phyloP scores from a whole-genome alignment of 1,140 invertebrate genomes.

The Bathynomus jamesi region DNA sequence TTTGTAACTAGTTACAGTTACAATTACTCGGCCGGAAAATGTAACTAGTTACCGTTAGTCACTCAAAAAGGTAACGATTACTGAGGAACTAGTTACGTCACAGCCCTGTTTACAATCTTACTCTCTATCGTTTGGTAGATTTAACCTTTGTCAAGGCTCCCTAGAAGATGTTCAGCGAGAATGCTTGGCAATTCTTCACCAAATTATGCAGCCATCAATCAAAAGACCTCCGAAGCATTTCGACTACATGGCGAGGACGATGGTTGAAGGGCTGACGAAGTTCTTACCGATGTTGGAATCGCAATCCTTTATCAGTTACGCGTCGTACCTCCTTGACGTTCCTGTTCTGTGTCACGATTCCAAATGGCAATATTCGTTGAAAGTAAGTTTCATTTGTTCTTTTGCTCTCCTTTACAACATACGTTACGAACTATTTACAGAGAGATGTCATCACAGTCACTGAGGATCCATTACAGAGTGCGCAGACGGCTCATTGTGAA shows the following conservation, averaged over 20 bases:
- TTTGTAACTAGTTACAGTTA: too few relatives aligned
- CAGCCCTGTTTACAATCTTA: too few relatives aligned
- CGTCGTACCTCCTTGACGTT: neutral
- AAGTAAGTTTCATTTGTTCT: too few relatives aligned
- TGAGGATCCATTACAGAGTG: too few relatives aligned
- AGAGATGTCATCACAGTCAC: too few relatives aligned
- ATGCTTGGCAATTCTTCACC: neutral
- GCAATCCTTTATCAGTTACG: neutral
- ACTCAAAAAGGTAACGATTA: too few relatives aligned
- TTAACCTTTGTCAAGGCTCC: neutral
- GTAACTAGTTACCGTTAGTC: too few relatives aligned
- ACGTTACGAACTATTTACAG: too few relatives aligned
- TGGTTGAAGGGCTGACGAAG: neutral
- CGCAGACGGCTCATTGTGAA: too few relatives aligned
- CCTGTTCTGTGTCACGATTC: neutral
- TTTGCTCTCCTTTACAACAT: too few relatives aligned
- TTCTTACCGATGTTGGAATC: neutral
- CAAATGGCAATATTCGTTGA: neutral
- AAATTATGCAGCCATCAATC: neutral
- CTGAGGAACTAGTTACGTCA: too few relatives aligned
- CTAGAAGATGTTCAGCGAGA: neutral
- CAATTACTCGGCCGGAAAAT: too few relatives aligned
- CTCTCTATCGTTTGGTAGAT: neutral
- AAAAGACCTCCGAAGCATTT: neutral
- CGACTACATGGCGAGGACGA: neutral